Evolutionary conservation across 2,797 vertebrate genomes (phyloP), one percentile per base, ranked within the genome.

Genomic region (Melanotaenia nigrans): DNA sequence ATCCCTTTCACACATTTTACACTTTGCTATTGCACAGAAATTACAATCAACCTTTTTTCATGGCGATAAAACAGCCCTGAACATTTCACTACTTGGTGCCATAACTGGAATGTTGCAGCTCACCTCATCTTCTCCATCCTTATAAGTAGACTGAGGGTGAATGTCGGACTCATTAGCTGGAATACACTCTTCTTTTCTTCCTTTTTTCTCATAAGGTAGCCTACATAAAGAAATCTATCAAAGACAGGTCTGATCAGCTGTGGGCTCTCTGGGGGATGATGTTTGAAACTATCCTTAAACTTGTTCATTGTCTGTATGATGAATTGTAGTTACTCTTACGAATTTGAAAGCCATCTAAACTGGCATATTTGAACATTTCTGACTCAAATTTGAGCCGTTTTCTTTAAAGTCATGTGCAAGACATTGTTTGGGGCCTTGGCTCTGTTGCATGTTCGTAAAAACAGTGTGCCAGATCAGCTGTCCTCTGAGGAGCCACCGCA

Each of bases 191-290:
- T 62, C 58, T 81, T 56, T 84, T 84, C 72, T 90, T 82, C 69
- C 79, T 74, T 90, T 91, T 65, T 62, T 73, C 64, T 86, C 77
- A 87, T 82, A 84, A 75, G 80, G 80, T 86, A 85, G 80, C 73
- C 85, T 78, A 83, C 84, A 93, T 89, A 92, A 89, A 86, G 83
- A 85, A 85, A 84, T 72, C 71, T 58, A 82, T 89, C 83, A 90
- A 92, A 86, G 90, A 84, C 81, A 5, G 36, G 42, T 82, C 73
- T 72, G 82, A 88, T 92, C 85, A 85, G 89, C 90, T 86, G 68
- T 68, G 40, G 61, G 69, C 77, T 51, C 79, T 89, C 87, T 35
- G 61, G 87, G 76, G 82, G 51, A 63, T 75, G 45, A 69, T 85
- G 88, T 89, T 88, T 85, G 86, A 91, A 87, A 85, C 89, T 75